Percentiles rank a stretch among this genome's conserved stretches.
Evolutionary conservation across 2,888 invertebrate genomes (phyloP).

Genomic region (Thera obeliscata): DNA sequence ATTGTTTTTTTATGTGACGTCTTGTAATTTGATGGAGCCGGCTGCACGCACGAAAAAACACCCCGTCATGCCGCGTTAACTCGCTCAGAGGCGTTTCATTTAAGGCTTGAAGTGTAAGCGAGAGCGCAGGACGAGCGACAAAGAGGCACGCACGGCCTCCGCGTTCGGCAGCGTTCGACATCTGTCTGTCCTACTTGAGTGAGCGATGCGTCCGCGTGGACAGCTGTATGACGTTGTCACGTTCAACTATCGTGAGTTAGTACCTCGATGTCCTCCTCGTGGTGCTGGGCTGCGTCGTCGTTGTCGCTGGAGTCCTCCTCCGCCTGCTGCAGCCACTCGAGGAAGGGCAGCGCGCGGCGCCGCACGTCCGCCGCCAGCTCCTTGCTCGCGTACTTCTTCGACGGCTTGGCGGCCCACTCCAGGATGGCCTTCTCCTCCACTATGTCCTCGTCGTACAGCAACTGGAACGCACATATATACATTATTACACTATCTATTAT

Average conservation of each 20-base stretch:
- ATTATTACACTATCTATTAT: not conserved
- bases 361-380: conserved; percentile 97
- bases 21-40: not conserved
- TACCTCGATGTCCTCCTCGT: conserved; percentile 87
- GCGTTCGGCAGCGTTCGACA: no score
- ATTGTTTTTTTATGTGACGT: no score
- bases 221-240: no score
- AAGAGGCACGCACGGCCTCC: no score
- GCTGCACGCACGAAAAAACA: no score
- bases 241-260: not conserved
- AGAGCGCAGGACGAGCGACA: no score
- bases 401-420: conserved; percentile 98
- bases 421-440: conserved; percentile 96
- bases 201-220: no score
- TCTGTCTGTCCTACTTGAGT: no score
- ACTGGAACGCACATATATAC: conserved; percentile 63
- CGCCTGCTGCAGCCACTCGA: conserved; percentile 98
- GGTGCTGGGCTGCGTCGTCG: conserved; percentile 78
- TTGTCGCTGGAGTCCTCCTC: conserved; percentile 96
- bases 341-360: conserved; percentile 95
- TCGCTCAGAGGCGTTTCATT: no score
- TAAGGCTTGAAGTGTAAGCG: no score
- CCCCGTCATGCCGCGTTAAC: no score
- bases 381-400: conserved; percentile 96
- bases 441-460: conserved; percentile 97